Evolutionary conservation across 2,888 invertebrate species (phyloP).

Genomic region (Campaea margaritaria): DNA sequence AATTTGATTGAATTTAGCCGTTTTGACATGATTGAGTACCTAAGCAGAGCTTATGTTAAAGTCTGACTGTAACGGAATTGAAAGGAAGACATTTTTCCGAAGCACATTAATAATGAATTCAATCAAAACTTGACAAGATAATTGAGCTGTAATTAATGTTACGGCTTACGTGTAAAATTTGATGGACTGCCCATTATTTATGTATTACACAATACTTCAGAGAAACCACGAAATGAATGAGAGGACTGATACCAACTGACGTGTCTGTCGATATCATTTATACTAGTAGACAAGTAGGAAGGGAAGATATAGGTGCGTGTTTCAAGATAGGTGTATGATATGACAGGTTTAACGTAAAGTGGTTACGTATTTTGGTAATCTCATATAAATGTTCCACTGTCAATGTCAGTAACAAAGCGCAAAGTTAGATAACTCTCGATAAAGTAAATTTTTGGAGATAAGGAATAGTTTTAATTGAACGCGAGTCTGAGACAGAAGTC

Average conservation of each 20-base stretch:
- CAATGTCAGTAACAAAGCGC: constrained; percentile 23
- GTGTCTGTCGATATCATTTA: constrained; percentile 8
- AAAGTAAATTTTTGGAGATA: background rate
- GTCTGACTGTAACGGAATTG: too few species aligned
- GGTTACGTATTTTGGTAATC: constrained; percentile 1
- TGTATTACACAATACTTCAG: constrained; percentile 3
- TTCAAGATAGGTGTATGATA: constrained; percentile 5
- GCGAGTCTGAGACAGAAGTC: too few species aligned
- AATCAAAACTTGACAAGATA: background rate
- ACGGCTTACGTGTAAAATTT: constrained; percentile 14
- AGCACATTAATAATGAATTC: too few species aligned
- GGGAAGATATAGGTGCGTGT: constrained; percentile 10
- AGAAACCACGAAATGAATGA: constrained; percentile 7
- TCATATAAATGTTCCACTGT: constrained; percentile 64
- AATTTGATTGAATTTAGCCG: too few species aligned
- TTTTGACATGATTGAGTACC: too few species aligned
- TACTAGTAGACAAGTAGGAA: constrained; percentile 5
- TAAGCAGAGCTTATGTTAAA: too few species aligned
- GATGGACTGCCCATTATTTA: constrained; percentile 9
- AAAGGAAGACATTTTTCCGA: too few species aligned
- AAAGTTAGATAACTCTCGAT: background rate
- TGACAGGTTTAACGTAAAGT: constrained; percentile 6
- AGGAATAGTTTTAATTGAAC: background rate
- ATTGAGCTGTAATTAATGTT: background rate
- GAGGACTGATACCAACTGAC: constrained; percentile 10